Percentiles rank a stretch among this genome's conserved stretches.
Conservation (phyloP, 2,888 invertebrate genomes). For the Plusia festucae region DNA sequence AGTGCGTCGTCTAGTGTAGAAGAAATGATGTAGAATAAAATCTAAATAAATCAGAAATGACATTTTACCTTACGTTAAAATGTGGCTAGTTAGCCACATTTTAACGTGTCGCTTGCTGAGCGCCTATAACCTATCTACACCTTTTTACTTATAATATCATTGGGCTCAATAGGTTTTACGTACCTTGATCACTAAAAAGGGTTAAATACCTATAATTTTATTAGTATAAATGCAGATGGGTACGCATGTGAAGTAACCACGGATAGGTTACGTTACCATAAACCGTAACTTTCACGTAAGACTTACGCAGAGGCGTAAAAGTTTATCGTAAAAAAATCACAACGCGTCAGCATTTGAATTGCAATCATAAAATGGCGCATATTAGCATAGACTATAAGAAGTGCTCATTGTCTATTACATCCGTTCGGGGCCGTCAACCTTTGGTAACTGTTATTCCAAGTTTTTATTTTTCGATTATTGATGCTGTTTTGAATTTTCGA, state of each 20-base stretch:
- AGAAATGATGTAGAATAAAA: no score
- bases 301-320: slow-evolving; percentile 55
- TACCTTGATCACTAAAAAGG: not conserved
- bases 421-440: slow-evolving; percentile 66
- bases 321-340: slow-evolving; percentile 56
- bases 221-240: not conserved
- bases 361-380: slow-evolving; percentile 63
- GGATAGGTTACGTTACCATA: slow-evolving; percentile 21
- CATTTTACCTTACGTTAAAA: no score
- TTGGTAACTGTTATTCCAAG: slow-evolving; percentile 48
- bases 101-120: no score
- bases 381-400: slow-evolving; percentile 73
- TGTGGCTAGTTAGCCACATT: no score
- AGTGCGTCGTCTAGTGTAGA: no score
- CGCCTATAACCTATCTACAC: no score
- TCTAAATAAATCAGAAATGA: no score
- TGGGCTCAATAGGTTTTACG: no score
- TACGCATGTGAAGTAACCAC: not conserved
- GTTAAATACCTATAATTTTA: not conserved
- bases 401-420: slow-evolving; percentile 62
- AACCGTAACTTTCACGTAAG: slow-evolving; percentile 47
- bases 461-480: slow-evolving; percentile 38
- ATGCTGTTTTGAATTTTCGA: slow-evolving; percentile 19
- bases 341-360: slow-evolving; percentile 66
- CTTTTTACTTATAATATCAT: no score